phyloP scores from a whole-genome alignment of 1,140 invertebrate species.

The Steinernema feltiae region DNA sequence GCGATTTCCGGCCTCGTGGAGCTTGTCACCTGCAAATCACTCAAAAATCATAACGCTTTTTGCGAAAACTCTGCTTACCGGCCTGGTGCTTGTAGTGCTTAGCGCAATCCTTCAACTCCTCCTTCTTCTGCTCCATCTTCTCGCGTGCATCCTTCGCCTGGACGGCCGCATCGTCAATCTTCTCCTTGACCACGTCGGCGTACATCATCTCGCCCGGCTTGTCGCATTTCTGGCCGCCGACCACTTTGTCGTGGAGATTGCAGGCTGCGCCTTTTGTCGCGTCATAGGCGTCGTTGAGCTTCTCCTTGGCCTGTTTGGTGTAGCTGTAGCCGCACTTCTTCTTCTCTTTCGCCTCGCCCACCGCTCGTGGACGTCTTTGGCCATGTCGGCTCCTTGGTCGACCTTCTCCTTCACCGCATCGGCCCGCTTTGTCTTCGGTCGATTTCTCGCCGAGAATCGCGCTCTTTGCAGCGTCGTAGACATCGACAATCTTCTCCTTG shows the following conservation, averaged over 20 bases:
- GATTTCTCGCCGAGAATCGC: too few species aligned
- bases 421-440: too few species aligned
- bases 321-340: slow-evolving; percentile 50
- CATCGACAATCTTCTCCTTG: too few species aligned
- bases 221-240: not conserved
- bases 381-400: too few species aligned
- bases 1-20: not conserved
- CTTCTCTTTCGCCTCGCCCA: too few species aligned
- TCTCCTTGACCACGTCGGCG: not conserved
- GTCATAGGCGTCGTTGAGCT: not conserved
- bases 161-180: not conserved
- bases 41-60: not conserved
- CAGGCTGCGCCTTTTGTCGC: not conserved
- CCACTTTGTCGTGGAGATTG: not conserved
- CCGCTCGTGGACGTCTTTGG: too few species aligned
- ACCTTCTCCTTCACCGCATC: too few species aligned
- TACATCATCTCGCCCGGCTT: not conserved
- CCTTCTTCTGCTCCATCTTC: not conserved
- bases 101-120: not conserved
- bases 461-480: too few species aligned
- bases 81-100: not conserved
- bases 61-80: not conserved
- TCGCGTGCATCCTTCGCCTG: not conserved
- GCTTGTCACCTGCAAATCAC: not conserved
- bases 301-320: slow-evolving; percentile 29